Percentiles rank a stretch among this genome's conserved stretches.
phyloP scores from a whole-genome alignment of 2,113 vertebrate genomes.

The Syngnathus typhle region DNA sequence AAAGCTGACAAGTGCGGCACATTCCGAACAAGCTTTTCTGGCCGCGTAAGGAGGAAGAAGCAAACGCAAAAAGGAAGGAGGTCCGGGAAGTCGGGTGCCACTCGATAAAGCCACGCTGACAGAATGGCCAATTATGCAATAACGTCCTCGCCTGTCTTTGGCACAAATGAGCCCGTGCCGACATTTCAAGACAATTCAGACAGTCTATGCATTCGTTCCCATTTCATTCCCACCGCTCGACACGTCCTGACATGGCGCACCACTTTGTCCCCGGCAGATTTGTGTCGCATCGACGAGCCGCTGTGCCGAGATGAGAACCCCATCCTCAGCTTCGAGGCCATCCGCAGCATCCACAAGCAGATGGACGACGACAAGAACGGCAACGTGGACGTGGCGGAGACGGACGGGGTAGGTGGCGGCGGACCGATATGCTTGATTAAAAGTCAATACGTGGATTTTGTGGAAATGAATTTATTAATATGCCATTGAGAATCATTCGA shows the following conservation, averaged over 20 bases:
- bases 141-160: not conserved
- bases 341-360: conserved; percentile 93
- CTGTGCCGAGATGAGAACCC: conserved; percentile 84
- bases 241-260: not conserved
- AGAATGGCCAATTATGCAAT: conserved; percentile 4
- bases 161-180: not conserved
- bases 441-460: too few species aligned
- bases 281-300: conserved; percentile 84
- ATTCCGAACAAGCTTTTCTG: conserved; percentile 27
- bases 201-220: too few species aligned
- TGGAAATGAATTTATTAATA: too few species aligned
- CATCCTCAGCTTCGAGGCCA: conserved; percentile 86
- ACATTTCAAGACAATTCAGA: conserved; percentile 2
- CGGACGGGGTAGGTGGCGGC: conserved; percentile 80
- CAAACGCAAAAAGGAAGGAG: not conserved
- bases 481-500: too few species aligned
- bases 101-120: not conserved
- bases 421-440: too few species aligned
- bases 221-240: not conserved
- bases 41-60: conserved; percentile 24
- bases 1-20: conserved; percentile 4
- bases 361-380: conserved; percentile 98
- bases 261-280: conserved; percentile 69
- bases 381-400: conserved; percentile 89
- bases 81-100: not conserved